These are phyloP conservation scores for Gnathonemus longibarbis DNA, from an alignment of 2,113 vertebrate species.

Conservation along the genomic window DNA sequence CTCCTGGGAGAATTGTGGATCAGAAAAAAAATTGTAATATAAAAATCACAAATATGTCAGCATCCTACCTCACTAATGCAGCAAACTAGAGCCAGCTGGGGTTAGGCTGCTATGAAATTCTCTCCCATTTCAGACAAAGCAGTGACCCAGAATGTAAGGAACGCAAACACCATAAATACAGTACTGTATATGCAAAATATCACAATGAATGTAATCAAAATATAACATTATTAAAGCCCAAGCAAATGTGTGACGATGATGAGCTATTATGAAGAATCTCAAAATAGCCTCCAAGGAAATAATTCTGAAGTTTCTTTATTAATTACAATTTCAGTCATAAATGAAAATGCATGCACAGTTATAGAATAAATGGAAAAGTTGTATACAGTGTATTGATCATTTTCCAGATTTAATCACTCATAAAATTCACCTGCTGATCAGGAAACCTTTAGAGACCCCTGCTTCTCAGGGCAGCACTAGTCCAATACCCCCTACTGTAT, in stretches of 20 bases:
- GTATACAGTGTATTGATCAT: neutral
- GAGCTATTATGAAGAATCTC: neutral
- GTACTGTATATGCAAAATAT: neutral
- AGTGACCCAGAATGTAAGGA: neutral
- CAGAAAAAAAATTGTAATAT: neutral
- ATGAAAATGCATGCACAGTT: neutral
- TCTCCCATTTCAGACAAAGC: neutral
- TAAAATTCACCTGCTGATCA: neutral
- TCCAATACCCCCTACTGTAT: neutral
- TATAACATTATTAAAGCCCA: neutral
- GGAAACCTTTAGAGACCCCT: neutral
- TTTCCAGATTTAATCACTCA: neutral
- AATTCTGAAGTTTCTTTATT: neutral
- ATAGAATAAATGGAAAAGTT: neutral
- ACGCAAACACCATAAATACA: neutral
- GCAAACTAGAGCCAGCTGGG: neutral
- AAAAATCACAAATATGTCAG: neutral
- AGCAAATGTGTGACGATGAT: neutral
- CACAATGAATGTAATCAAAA: neutral
- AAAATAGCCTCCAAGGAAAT: neutral
- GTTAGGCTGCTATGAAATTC: neutral
- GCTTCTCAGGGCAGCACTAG: neutral
- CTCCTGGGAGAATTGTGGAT: neutral
- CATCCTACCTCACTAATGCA: neutral
- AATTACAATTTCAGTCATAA: neutral